phyloP scores from a whole-genome alignment of 2,888 invertebrate genomes.

The Drosophila mayaguana region DNA sequence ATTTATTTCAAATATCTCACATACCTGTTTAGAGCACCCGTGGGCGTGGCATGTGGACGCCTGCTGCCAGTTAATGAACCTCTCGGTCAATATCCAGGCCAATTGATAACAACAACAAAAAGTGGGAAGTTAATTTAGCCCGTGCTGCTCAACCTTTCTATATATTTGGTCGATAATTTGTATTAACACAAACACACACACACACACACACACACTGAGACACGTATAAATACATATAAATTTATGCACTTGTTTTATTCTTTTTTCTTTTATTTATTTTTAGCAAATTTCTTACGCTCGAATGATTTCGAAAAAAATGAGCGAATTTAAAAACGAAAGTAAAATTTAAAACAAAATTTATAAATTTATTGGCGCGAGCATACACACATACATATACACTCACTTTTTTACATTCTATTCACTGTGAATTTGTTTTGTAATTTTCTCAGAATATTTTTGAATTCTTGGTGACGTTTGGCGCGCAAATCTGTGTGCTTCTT shows the following conservation, averaged over 20 bases:
- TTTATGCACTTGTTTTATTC: conserved; percentile 46
- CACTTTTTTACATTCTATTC: background rate
- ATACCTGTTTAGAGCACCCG: conserved; percentile 8
- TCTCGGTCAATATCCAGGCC: conserved; percentile 66
- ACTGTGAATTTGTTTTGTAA: background rate
- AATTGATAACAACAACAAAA: conserved; percentile 23
- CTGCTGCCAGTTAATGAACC: conserved; percentile 35
- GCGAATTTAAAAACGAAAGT: conserved; percentile 10
- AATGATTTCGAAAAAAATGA: conserved; percentile 28
- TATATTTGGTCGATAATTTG: conserved; percentile 75
- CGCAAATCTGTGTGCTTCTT: conserved; percentile 36
- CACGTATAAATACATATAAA: conserved; percentile 18
- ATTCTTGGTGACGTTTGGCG: conserved; percentile 25
- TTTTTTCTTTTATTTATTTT: conserved; percentile 45
- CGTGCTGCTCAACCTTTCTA: conserved; percentile 38
- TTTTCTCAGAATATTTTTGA: conserved; percentile 16
- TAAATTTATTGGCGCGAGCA: background rate
- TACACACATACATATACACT: too few species aligned
- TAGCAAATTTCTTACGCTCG: conserved; percentile 36
- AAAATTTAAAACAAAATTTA: background rate
- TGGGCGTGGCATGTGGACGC: conserved; percentile 12
- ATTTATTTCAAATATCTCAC: conserved; percentile 40
- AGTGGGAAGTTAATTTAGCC: conserved; percentile 49
- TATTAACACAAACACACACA: conserved; percentile 40
- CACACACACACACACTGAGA: conserved; percentile 13